These are phyloP conservation scores for Peromyscus melanophrys DNA, from an alignment of 2,797 vertebrate genomes.

Conservation along the genomic window DNA sequence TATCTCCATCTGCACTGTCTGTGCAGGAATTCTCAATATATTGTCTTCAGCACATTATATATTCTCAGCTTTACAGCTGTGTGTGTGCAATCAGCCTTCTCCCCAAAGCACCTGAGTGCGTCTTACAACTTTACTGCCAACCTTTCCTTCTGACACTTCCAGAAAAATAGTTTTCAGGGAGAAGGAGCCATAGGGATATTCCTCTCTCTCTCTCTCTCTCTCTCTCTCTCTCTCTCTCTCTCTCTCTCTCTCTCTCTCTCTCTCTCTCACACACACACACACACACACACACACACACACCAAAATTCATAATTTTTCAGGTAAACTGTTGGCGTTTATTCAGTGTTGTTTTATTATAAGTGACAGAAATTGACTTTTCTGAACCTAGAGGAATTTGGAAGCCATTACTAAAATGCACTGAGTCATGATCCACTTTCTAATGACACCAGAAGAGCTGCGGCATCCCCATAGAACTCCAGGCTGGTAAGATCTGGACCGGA, in stretches of 20 bases:
- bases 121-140: not conserved
- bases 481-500: not conserved
- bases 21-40: not conserved
- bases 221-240: too few relatives aligned
- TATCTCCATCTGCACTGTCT: not conserved
- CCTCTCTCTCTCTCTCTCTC: too few relatives aligned
- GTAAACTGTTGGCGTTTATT: not conserved
- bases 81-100: not conserved
- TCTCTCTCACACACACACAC: not conserved
- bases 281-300: not conserved
- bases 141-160: not conserved
- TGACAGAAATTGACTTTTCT: not conserved
- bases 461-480: not conserved
- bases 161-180: not conserved
- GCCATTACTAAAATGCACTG: not conserved
- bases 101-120: not conserved
- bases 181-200: not conserved
- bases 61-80: conserved; percentile 1
- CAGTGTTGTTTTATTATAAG: conserved; percentile 25
- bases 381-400: not conserved
- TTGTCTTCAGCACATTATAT: too few relatives aligned
- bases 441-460: not conserved
- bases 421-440: not conserved
- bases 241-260: too few relatives aligned
- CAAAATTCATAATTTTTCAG: conserved; percentile 43